Base-by-base conservation (phyloP, 2,888 invertebrate genomes). In the Drosophila eohydei region DNA sequence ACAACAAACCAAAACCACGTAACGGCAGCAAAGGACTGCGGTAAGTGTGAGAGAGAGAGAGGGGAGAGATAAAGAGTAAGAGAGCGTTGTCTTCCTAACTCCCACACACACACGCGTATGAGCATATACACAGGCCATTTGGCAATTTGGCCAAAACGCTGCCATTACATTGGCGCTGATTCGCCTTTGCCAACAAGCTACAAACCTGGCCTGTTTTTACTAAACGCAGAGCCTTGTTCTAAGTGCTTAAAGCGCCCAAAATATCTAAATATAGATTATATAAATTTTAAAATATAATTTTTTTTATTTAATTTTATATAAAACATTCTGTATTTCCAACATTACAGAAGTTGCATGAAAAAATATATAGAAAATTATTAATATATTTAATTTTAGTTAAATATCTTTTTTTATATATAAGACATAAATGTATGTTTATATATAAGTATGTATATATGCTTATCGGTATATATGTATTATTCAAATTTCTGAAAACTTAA, bases 1-100 rank as follows among this genome's bases (percentile, higher is more conserved):
- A 76, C 85, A 89, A 78, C 75, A 71, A 72, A 62, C 76, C 63
- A 60, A 88, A 83, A 88, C 85, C 85, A 73, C 80, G 73, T 64
- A 64, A 60, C 72, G 65, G 60, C 70, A 74, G 74, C 73, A 80
- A 74, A 54, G 52, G 8, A 36, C 34, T 54, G 38, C 21, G 52
- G 38, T 3, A 21, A 21, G 14, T 12, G 34, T 11, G 46, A 3
- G 7, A 16, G 46, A 3, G 7, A 14, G 12, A 8, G 4, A n/a
- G 21, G n/a, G 7, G n/a, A 44, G 21, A 44, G 26, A 12, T 14
- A 46, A 12, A 28, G 46, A 30, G 46, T 16, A 16, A 16, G 40
- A 40, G 36, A 34, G 52, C 26, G 26, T 14, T 83, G 52, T 72
- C 9, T 61, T 71, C 28, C 57, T 28, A 54, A 55, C 63, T 71